Evolutionary conservation across 2,888 invertebrate genomes (phyloP), one percentile per base, ranked within the genome.

Genomic region (Synergus japonicus): DNA sequence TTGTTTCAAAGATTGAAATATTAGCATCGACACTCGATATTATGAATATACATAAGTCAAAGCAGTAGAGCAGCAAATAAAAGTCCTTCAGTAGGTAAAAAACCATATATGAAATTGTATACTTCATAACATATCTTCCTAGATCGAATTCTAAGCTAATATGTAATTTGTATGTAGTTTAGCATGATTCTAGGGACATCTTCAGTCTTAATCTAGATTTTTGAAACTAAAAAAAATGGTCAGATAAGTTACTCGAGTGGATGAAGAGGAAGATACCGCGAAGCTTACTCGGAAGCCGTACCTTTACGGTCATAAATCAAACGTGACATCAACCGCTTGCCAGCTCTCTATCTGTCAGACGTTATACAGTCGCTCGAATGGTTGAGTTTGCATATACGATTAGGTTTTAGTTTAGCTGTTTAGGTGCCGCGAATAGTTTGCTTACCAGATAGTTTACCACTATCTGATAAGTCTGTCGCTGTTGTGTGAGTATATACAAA

Each of bases 251-350:
- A 69, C 76, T 69, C 49, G 10, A 67, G 73, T 44, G 76, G 76
- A 76, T 64, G 76, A 79, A 79, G 64, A 64, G 77, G 81, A 60
- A 58, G 77, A 76, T 66, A 63, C 18, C 18, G 9, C 18, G 9
- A 66, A 66, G 69, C 54, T 54, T 78, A 79, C 64, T 78, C 78
- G 79, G 80, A 79, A 81, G 80, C 64, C 76, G 69, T 67, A 58
- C 46, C 76, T 85, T 81, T 78, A 82, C 79, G 84, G 85, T 81
- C 86, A 87, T 90, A 90, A 90, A 90, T 91, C 89, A 90, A 89
- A 87, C 84, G 82, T 82, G 85, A 83, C 85, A 84, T 22, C 22
- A 85, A 85, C 80, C 85, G 84, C 82, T 83, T 82, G 83, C 82
- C 83, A 78, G 69, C 82, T 86, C 84, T 84, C 85, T 83, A 84